These are phyloP conservation scores for Orthonychiurus folsomi DNA, from an alignment of 2,888 invertebrate species.

Conservation along the genomic window DNA sequence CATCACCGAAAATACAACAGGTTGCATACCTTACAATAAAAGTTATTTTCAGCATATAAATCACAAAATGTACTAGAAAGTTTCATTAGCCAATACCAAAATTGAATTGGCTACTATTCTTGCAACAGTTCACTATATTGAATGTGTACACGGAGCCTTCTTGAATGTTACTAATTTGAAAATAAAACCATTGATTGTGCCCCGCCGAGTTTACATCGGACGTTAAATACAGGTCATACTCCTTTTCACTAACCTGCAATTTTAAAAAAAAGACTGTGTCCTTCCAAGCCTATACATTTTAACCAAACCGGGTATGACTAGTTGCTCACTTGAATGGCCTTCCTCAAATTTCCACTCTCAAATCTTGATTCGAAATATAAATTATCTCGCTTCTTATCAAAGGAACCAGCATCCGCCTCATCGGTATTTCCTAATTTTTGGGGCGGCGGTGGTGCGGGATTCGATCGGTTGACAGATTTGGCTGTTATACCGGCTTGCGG, in stretches of 20 bases:
- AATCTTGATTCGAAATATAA: slow-evolving; percentile 73
- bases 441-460: slow-evolving; percentile 15
- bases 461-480: slow-evolving; percentile 12
- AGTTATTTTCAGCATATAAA: not conserved
- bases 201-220: slow-evolving; percentile 71
- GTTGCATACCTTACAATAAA: slow-evolving; percentile 65
- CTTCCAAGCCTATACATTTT: not conserved
- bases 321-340: slow-evolving; percentile 65
- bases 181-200: slow-evolving; percentile 85
- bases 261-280: slow-evolving; percentile 4
- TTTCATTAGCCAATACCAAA: slow-evolving; percentile 50
- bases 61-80: not conserved
- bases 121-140: slow-evolving; percentile 80
- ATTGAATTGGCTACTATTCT: slow-evolving; percentile 76
- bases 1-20: slow-evolving; percentile 71
- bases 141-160: slow-evolving; percentile 63
- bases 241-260: slow-evolving; percentile 50
- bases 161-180: slow-evolving; percentile 69
- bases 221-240: slow-evolving; percentile 72
- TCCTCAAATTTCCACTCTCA: slow-evolving; percentile 74
- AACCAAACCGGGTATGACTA: not conserved
- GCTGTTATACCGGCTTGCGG: slow-evolving; percentile 15
- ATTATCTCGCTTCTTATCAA: slow-evolving; percentile 46
- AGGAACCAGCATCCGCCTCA: slow-evolving; percentile 48
- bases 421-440: slow-evolving; percentile 48